Conservation (phyloP, 2,888 invertebrate species). For the Venusia cambrica region DNA sequence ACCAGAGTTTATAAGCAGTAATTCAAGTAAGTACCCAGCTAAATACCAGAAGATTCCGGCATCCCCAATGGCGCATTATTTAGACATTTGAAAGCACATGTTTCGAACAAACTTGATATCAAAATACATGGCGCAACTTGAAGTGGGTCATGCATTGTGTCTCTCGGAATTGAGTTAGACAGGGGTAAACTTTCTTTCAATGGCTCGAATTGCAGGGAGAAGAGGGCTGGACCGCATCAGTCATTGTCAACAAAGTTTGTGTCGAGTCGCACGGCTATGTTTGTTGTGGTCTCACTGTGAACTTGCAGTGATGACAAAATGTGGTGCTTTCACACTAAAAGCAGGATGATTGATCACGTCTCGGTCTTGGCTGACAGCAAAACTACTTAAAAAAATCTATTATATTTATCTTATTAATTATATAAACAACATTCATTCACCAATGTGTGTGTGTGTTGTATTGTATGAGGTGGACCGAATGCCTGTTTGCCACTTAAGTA, state of each 20-base stretch:
- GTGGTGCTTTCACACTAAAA: no score
- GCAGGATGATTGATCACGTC: no score
- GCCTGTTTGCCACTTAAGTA: no score
- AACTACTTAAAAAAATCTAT: no score
- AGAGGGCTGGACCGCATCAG: constrained; percentile 49
- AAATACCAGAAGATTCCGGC: constrained; percentile 22
- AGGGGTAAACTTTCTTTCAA: constrained; percentile 50
- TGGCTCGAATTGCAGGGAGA: constrained; percentile 52
- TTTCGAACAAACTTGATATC: constrained; percentile 40
- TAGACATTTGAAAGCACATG: constrained; percentile 30
- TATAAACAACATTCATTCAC: no score
- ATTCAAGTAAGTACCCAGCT: no score
- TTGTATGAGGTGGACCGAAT: no score
- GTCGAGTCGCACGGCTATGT: constrained; percentile 43
- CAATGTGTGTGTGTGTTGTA: no score
- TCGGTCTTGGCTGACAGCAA: no score
- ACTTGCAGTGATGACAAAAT: constrained; percentile 34
- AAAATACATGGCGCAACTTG: constrained; percentile 45
- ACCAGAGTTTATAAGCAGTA: no score
- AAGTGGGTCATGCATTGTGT: constrained; percentile 54
- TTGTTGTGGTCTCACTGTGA: constrained; percentile 51
- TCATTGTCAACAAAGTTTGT: constrained; percentile 75
- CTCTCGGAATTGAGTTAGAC: constrained; percentile 57
- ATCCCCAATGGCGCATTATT: constrained; percentile 26
- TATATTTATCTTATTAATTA: no score